Evolutionary conservation across 2,888 invertebrate genomes (phyloP).

Genomic region (Lithophane socia): DNA sequence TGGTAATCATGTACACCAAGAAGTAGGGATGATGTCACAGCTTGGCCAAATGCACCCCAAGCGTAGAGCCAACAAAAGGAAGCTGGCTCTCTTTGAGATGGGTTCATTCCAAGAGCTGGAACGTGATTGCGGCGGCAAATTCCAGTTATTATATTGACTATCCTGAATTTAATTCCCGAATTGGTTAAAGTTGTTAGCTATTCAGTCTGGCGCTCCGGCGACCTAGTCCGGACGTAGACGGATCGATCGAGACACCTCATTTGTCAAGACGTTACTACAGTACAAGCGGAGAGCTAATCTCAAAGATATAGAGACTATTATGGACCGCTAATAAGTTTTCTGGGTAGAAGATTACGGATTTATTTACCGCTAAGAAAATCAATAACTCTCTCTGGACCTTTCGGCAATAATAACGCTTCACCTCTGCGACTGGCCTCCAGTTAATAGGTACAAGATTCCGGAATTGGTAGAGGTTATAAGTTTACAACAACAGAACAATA

Average conservation of each 20-base stretch:
- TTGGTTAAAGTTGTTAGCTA: slow-evolving; percentile 31
- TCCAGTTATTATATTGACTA: slow-evolving; percentile 20
- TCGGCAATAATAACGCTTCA: slow-evolving; percentile 29
- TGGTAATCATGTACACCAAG: slow-evolving; percentile 19
- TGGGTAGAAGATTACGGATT: slow-evolving; percentile 22
- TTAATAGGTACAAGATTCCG: neutral
- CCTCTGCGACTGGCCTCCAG: slow-evolving; percentile 38
- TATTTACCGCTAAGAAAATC: slow-evolving; percentile 36
- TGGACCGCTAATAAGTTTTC: slow-evolving; percentile 14
- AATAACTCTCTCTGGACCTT: slow-evolving; percentile 32
- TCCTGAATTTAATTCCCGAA: slow-evolving; percentile 20
- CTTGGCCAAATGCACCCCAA: slow-evolving; percentile 21
- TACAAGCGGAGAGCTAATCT: slow-evolving; percentile 31
- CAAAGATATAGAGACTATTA: slow-evolving; percentile 18
- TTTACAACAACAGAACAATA: slow-evolving; percentile 8
- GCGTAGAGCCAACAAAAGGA: neutral
- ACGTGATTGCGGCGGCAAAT: neutral
- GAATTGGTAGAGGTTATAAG: neutral
- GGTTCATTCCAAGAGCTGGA: slow-evolving; percentile 1
- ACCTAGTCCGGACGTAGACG: slow-evolving; percentile 34
- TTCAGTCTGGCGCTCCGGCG: slow-evolving; percentile 30
- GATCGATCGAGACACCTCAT: slow-evolving; percentile 49
- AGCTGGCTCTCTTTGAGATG: neutral
- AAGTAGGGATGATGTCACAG: slow-evolving; percentile 18
- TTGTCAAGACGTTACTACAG: slow-evolving; percentile 39